Evolutionary conservation across 1,140 invertebrate species (phyloP), one percentile per base, ranked within the genome.

Genomic region (Drosophila arawakana): DNA sequence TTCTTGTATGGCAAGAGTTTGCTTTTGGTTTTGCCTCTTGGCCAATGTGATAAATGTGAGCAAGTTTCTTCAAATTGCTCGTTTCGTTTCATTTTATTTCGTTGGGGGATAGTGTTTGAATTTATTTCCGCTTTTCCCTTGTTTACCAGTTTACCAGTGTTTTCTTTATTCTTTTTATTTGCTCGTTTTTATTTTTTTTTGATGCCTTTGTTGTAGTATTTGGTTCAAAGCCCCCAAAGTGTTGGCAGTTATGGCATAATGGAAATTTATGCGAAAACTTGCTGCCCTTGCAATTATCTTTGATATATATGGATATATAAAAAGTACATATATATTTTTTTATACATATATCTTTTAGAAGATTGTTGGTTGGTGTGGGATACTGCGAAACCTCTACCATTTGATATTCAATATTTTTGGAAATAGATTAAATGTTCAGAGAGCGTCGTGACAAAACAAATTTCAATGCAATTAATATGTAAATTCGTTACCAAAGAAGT

Each of bases 381-480:
- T n/a, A 43, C 37, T 0, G 25, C n/a, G 34, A 35, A 54, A 43
- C 21, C 52, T 59, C 52, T 35, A 63, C 66, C 68, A 80, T 70
- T 88, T 89, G 80, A 83, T 83, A 88, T 88, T 88, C 83, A 88
- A 88, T 88, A 88, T 88, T 80, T 30, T 78, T 63, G 63, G 61
- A 85, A 85, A 80, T 83, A 74, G 84, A 88, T 88, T 83, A 88
- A 83, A 76, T 63, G 70, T 80, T 69, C 69, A 50, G 73, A 68
- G 69, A 73, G 39, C 57, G 58, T 21, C 35, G 37, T 43, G 60
- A 76, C 49, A 57, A 76, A 76, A 79, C 83, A 89, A 82, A 78
- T 86, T 80, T 88, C 76, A 88, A 83, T 88, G 84, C 83, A 88
- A 88, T 88, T 88, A 88, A 88, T 88, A 88, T 88, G 83, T 78